Conservation (phyloP, 2,888 invertebrate species). For the Coelogynopora nodosa region DNA sequence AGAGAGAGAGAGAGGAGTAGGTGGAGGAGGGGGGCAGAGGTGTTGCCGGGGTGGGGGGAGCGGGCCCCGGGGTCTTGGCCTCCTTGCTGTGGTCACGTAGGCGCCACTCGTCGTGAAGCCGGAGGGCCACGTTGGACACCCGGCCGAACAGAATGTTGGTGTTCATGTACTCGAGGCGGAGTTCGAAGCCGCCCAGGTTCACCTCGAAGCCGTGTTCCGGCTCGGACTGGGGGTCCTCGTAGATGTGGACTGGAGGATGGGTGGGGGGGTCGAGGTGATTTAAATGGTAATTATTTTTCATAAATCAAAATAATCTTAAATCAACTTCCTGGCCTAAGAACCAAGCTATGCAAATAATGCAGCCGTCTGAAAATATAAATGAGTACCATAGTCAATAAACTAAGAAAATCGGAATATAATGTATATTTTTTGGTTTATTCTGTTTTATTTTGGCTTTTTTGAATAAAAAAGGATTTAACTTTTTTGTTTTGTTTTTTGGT, state of each 20-base stretch:
- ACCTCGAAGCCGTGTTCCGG: slow-evolving; percentile 38
- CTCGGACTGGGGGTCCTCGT: slow-evolving; percentile 42
- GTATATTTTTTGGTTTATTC: no score
- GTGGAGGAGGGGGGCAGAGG: neutral
- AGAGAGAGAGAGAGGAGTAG: no score
- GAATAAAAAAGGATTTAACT: no score
- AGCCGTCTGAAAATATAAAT: no score
- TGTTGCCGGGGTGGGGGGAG: neutral
- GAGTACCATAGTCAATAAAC: no score
- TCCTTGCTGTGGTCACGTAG: neutral
- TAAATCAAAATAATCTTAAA: neutral
- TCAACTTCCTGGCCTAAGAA: neutral
- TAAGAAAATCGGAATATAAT: no score
- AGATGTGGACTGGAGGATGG: slow-evolving; percentile 37
- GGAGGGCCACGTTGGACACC: slow-evolving; percentile 36
- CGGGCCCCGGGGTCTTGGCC: neutral
- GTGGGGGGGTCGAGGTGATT: neutral
- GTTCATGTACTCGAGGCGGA: slow-evolving; percentile 43
- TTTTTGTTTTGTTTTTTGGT: no score
- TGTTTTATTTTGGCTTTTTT: no score
- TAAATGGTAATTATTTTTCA: neutral
- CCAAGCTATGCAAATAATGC: no score
- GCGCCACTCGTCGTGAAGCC: slow-evolving; percentile 40
- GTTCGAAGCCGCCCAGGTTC: slow-evolving; percentile 41
- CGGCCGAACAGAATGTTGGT: slow-evolving; percentile 42